phyloP scores from a whole-genome alignment of 1,140 invertebrate genomes.

The Nymphalis io region DNA sequence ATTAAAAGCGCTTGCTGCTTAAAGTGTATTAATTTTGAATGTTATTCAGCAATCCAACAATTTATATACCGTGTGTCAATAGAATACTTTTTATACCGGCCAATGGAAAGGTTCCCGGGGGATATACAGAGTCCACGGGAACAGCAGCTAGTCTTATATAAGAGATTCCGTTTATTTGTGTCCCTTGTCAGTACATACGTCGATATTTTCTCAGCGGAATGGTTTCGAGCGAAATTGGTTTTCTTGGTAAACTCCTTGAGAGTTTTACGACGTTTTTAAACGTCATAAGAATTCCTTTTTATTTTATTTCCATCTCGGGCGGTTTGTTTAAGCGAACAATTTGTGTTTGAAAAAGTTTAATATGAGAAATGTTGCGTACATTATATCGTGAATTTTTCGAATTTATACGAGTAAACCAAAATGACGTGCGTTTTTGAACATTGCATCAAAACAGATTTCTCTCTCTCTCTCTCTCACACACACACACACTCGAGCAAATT shows the following conservation, averaged over 20 bases:
- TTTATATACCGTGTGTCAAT: neutral
- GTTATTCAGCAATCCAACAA: no score
- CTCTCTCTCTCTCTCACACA: no score
- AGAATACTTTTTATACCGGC: neutral
- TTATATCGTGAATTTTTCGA: neutral
- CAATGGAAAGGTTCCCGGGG: neutral
- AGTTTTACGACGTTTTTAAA: conserved; percentile 47
- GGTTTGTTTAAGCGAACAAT: conserved; percentile 22
- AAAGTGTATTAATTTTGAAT: no score
- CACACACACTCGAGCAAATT: no score
- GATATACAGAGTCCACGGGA: neutral
- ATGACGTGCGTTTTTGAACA: no score
- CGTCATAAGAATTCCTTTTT: conserved; percentile 28
- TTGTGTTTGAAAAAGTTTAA: conserved; percentile 7
- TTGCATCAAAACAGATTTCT: no score
- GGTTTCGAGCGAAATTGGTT: conserved; percentile 46
- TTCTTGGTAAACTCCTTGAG: conserved; percentile 45
- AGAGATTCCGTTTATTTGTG: conserved; percentile 36
- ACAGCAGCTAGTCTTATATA: conserved; percentile 18
- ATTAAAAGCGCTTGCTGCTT: no score
- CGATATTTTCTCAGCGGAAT: conserved; percentile 47
- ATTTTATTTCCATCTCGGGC: conserved; percentile 30
- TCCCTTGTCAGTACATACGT: conserved; percentile 33
- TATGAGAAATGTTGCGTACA: neutral
- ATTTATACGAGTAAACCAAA: no score